A percentile compares a stretch with the other conserved stretches of the same genome.
phyloP scores from a whole-genome alignment of 1,140 invertebrate genomes.

The Aradophagus sp. region DNA sequence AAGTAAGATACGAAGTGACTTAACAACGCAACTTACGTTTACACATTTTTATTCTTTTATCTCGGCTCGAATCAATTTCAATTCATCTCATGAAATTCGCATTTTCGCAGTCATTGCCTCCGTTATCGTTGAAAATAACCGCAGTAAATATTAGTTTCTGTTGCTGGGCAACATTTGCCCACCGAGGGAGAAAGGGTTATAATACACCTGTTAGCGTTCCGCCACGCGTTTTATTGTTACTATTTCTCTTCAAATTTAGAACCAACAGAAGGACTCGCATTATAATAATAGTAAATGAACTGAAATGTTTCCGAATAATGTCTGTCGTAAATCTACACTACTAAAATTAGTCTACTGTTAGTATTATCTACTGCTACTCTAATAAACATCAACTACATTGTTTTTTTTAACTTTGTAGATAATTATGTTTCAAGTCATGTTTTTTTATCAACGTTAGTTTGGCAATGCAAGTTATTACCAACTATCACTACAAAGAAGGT shows the following conservation, averaged over 20 bases:
- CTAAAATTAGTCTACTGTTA: constrained; percentile 53
- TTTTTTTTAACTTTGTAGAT: constrained; percentile 12
- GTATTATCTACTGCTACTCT: constrained; percentile 39
- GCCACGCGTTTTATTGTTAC: constrained; percentile 23
- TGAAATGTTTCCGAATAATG: constrained; percentile 66
- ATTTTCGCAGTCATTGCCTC: constrained; percentile 7
- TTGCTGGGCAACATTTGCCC: neutral
- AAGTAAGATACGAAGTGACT: too few species aligned
- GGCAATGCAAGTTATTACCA: too few species aligned
- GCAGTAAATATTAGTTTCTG: constrained; percentile 5
- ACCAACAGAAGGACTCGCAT: constrained; percentile 42
- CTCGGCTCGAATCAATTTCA: too few species aligned
- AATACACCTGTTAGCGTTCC: constrained; percentile 7
- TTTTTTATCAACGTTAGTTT: too few species aligned
- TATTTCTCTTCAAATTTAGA: constrained; percentile 23
- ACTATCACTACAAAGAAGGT: too few species aligned
- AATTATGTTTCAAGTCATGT: too few species aligned
- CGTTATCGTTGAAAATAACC: constrained; percentile 8
- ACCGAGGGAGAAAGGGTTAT: neutral
- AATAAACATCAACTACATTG: constrained; percentile 17
- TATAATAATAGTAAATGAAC: constrained; percentile 37
- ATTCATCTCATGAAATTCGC: neutral
- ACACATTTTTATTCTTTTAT: too few species aligned
- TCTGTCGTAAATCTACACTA: constrained; percentile 35
- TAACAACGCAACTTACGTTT: too few species aligned